Conservation (phyloP, 2,113 vertebrate genomes). For the Lasiurus borealis region DNA sequence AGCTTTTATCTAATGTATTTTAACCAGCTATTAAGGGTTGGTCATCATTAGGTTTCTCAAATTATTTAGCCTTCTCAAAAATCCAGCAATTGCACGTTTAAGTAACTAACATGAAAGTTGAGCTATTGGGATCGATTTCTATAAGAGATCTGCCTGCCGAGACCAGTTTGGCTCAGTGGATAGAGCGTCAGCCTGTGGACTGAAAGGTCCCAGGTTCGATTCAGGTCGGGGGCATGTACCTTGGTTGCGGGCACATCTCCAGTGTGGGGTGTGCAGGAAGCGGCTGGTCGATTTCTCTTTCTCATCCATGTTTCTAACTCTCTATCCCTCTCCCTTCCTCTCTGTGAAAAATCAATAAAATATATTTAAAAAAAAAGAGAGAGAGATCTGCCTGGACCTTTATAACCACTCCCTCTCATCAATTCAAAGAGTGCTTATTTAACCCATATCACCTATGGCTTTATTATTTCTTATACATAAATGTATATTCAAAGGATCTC, state of each 20-base stretch:
- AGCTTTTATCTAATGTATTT: constrained; percentile 36
- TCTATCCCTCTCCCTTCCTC: no score
- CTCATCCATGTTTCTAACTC: no score
- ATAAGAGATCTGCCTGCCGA: not conserved
- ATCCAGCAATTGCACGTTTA: not conserved
- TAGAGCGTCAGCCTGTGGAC: no score
- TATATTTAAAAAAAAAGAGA: no score
- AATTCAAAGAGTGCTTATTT: not conserved
- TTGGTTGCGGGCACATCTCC: no score
- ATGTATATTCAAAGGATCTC: not conserved
- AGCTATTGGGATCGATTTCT: not conserved
- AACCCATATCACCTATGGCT: not conserved
- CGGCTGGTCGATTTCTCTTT: no score
- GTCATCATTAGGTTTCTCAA: not conserved
- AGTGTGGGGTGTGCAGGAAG: no score
- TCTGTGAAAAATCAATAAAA: no score
- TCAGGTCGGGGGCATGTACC: no score
- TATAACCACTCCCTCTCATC: not conserved
- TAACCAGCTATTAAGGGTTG: not conserved
- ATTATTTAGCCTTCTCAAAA: not conserved
- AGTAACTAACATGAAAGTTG: not conserved
- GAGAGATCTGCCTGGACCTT: not conserved
- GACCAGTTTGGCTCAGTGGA: no score
- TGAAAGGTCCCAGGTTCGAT: no score
- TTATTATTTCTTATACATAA: not conserved